Conservation (phyloP, 2,797 vertebrate genomes). For the Melanotaenia parkinsoni region DNA sequence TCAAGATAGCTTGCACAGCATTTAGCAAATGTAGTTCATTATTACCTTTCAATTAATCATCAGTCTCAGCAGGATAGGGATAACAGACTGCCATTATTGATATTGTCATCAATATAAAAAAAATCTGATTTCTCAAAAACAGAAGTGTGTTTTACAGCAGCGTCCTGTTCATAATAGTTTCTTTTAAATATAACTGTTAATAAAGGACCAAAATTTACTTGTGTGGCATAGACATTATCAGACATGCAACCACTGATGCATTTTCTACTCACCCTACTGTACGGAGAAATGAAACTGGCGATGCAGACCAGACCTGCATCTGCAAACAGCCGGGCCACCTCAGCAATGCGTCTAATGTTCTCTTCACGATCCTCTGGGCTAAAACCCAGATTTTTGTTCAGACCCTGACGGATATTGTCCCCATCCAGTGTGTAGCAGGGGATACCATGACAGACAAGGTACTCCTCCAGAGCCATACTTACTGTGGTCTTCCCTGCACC, state of each 20-base stretch:
- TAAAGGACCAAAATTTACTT: no score
- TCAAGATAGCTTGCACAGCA: no score
- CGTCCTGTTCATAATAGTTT: not conserved
- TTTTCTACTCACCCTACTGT: constrained; percentile 86
- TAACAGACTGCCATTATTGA: no score
- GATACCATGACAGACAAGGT: constrained; percentile 96
- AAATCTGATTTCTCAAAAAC: no score
- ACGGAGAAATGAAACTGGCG: constrained; percentile 97
- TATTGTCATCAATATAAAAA: no score
- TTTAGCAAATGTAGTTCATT: no score
- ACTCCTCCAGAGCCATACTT: constrained; percentile 98
- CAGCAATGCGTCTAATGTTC: constrained; percentile 96
- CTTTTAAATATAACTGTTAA: no score
- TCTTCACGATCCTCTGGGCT: constrained; percentile 96
- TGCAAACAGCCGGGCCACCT: constrained; percentile 96
- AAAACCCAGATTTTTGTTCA: constrained; percentile 98
- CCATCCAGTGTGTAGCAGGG: constrained; percentile 97
- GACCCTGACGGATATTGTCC: constrained; percentile 98
- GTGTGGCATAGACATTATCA: no score
- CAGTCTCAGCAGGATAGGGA: no score
- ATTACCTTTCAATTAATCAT: no score
- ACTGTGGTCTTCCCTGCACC: constrained; percentile 99
- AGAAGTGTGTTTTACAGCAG: no score
- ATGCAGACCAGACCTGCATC: constrained; percentile 98
- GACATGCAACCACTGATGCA: not conserved